phyloP scores from a whole-genome alignment of 2,888 invertebrate genomes.

The Nudaria mundana region DNA sequence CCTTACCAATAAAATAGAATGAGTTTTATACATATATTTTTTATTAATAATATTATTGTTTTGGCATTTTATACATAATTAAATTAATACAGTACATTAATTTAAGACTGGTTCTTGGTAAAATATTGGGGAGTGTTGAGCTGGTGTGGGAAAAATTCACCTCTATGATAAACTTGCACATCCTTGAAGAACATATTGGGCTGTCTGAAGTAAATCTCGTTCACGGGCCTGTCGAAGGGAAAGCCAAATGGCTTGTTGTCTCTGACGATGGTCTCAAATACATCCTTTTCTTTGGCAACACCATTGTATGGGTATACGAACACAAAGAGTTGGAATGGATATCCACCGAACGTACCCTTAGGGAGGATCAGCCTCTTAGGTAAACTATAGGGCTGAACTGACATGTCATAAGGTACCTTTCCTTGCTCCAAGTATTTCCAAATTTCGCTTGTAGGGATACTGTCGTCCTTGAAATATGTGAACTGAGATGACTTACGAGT shows the following conservation, averaged over 20 bases:
- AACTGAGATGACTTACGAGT: slow-evolving; percentile 84
- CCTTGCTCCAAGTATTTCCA: slow-evolving; percentile 79
- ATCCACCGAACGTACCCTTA: slow-evolving; percentile 85
- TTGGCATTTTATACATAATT: neutral
- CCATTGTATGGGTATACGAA: slow-evolving; percentile 79
- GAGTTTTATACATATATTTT: neutral
- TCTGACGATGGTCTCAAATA: slow-evolving; percentile 44
- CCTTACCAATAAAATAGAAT: too few species aligned
- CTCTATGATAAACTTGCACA: slow-evolving; percentile 76
- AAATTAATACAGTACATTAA: neutral
- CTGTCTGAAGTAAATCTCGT: slow-evolving; percentile 65
- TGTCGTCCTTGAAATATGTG: slow-evolving; percentile 82
- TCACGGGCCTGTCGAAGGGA: slow-evolving; percentile 80
- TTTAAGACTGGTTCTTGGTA: slow-evolving; percentile 22
- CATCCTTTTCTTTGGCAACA: slow-evolving; percentile 50
- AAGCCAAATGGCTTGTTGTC: slow-evolving; percentile 80
- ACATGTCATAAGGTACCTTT: slow-evolving; percentile 75
- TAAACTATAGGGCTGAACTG: slow-evolving; percentile 79
- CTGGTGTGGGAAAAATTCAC: slow-evolving; percentile 49
- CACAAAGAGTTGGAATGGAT: slow-evolving; percentile 84
- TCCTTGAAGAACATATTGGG: slow-evolving; percentile 83
- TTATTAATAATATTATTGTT: neutral
- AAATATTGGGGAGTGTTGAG: slow-evolving; percentile 42
- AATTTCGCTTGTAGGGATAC: slow-evolving; percentile 81
- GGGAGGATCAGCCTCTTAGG: slow-evolving; percentile 87